Evolutionary conservation across 1,140 invertebrate genomes (phyloP).

Genomic region (Monochamus saltuarius): DNA sequence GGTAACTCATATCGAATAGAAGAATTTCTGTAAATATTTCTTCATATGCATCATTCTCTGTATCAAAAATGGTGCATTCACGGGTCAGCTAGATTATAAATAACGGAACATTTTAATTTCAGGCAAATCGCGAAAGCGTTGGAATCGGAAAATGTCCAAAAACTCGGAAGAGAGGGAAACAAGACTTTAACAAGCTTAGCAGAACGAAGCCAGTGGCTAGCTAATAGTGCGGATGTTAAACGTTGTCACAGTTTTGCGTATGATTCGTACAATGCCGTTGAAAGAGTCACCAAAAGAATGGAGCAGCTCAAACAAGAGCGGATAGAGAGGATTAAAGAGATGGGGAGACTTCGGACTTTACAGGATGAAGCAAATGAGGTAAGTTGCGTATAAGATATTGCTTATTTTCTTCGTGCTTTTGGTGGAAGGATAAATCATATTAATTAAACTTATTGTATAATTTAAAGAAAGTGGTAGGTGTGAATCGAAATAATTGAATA

Average conservation of each 20-base stretch:
- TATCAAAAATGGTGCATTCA: not conserved
- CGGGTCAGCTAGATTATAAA: not conserved
- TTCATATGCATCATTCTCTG: not conserved
- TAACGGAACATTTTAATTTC: conserved; percentile 12
- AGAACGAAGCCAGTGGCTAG: conserved; percentile 53
- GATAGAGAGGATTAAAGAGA: conserved; percentile 57
- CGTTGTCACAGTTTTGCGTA: conserved; percentile 52
- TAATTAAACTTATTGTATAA: too few relatives aligned
- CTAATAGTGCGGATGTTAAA: conserved; percentile 51
- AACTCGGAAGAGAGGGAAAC: conserved; percentile 55
- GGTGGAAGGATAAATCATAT: too few relatives aligned
- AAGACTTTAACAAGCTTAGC: conserved; percentile 53
- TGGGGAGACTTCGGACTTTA: conserved; percentile 56
- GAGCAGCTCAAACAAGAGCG: conserved; percentile 58
- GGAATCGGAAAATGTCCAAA: conserved; percentile 56
- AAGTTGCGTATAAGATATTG: conserved; percentile 46
- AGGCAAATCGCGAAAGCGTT: conserved; percentile 54
- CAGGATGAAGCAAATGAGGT: conserved; percentile 62
- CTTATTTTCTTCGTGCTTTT: too few relatives aligned
- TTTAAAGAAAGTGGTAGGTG: too few relatives aligned
- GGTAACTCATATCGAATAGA: too few relatives aligned
- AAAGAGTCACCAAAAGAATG: conserved; percentile 56
- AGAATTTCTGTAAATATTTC: not conserved
- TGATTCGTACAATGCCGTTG: conserved; percentile 57
- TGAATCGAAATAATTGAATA: too few relatives aligned